Evolutionary conservation across 2,113 vertebrate genomes (phyloP).

Genomic region (Leiothrix lutea): DNA sequence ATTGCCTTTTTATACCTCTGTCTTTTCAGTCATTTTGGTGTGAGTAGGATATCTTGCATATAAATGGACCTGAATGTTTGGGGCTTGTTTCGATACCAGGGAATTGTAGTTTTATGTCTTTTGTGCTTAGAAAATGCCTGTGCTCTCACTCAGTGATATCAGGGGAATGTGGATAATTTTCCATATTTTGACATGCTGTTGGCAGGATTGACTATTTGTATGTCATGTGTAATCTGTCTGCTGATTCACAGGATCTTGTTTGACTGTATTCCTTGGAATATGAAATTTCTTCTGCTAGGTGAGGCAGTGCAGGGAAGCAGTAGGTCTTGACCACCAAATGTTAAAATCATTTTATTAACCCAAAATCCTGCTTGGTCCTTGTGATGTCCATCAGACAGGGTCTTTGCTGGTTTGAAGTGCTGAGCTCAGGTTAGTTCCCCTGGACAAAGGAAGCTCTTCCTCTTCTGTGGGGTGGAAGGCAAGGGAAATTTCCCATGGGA

Average conservation of each 20-base stretch:
- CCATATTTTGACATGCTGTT: background rate
- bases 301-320: background rate
- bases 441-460: background rate
- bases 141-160: background rate
- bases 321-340: background rate
- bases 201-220: background rate
- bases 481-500: background rate
- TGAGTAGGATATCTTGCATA: background rate
- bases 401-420: background rate
- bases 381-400: rapidly evolving
- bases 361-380: background rate
- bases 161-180: background rate
- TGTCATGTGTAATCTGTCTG: background rate
- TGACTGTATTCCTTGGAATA: background rate
- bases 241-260: background rate
- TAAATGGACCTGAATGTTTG: background rate
- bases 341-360: background rate
- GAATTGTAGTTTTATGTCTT: background rate
- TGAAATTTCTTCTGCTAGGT: background rate
- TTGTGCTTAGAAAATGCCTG: background rate
- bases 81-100: background rate
- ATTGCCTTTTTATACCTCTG: background rate
- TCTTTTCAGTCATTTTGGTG: background rate
- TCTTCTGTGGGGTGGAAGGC: background rate
- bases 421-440: background rate